A percentile compares a stretch with the other conserved stretches of the same genome.
phyloP scores from a whole-genome alignment of 2,888 invertebrate species.

The Heteromurus nitidus region DNA sequence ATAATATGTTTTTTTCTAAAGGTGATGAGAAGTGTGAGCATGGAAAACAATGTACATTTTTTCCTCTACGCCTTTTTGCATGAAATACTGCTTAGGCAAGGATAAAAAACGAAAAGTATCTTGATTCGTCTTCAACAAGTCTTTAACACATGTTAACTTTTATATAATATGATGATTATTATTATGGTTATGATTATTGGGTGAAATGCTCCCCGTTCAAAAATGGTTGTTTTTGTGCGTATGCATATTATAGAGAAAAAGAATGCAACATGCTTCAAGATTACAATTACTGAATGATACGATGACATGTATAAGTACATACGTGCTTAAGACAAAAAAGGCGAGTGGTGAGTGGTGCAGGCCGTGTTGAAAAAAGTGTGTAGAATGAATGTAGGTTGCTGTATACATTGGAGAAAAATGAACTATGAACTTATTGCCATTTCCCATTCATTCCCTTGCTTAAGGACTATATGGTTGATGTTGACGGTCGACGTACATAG shows the following conservation, averaged over 20 bases:
- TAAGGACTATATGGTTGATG: too few relatives aligned
- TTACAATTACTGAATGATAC: too few relatives aligned
- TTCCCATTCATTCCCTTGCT: too few relatives aligned
- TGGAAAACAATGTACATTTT: constrained; percentile 17
- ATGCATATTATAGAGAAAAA: too few relatives aligned
- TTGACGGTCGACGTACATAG: not conserved
- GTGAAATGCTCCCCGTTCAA: constrained; percentile 36
- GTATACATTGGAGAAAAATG: not conserved
- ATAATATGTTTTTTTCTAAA: not conserved
- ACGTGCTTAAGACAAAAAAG: too few relatives aligned
- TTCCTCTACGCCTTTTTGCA: constrained; percentile 5
- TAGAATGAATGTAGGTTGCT: not conserved
- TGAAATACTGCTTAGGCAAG: not conserved
- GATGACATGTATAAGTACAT: too few relatives aligned
- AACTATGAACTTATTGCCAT: constrained; percentile 20
- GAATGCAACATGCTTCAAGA: not conserved
- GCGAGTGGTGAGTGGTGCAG: too few relatives aligned
- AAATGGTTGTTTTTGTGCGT: constrained; percentile 19
- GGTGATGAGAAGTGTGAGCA: constrained; percentile 23
- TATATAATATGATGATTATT: constrained; percentile 63
- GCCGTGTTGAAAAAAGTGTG: not conserved
- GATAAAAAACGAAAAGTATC: constrained; percentile 22
- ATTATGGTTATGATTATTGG: constrained; percentile 63
- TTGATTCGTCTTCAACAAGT: constrained; percentile 55
- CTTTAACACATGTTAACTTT: constrained; percentile 64